Conservation (phyloP, 2,797 vertebrate genomes). For the Kryptolebias ocellatus region DNA sequence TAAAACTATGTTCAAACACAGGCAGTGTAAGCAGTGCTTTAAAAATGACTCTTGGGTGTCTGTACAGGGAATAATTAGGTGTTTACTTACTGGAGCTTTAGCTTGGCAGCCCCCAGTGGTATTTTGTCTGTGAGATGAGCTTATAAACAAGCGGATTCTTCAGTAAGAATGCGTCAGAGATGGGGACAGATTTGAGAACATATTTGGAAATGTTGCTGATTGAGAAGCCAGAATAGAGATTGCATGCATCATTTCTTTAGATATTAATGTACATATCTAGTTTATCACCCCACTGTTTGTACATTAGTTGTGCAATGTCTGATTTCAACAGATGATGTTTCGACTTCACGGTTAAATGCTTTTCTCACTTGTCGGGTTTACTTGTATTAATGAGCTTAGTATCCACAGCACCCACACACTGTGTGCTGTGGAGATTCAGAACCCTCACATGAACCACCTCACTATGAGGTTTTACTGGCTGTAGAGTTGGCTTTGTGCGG, state of each 20-base stretch:
- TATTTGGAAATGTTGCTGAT: slow-evolving; percentile 42
- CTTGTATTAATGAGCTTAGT: slow-evolving; percentile 66
- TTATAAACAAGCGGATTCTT: slow-evolving; percentile 50
- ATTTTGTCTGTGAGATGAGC: slow-evolving; percentile 44
- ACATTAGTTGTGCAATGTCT: slow-evolving; percentile 24
- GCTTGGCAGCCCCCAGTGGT: slow-evolving; percentile 53
- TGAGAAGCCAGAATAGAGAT: slow-evolving; percentile 51
- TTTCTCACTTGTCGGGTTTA: slow-evolving; percentile 57
- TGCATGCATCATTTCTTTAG: slow-evolving; percentile 55
- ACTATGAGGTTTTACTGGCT: slow-evolving; percentile 65
- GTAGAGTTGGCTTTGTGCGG: slow-evolving; percentile 52
- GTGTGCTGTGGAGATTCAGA: slow-evolving; percentile 51
- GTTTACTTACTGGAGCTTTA: slow-evolving; percentile 66
- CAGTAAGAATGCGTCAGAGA: slow-evolving; percentile 47
- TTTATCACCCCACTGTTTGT: slow-evolving; percentile 34
- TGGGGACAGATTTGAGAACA: slow-evolving; percentile 38
- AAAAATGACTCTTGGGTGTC: slow-evolving; percentile 49
- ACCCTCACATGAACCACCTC: slow-evolving; percentile 65
- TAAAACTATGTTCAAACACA: slow-evolving; percentile 18
- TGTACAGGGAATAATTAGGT: slow-evolving; percentile 69
- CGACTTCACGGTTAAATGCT: slow-evolving; percentile 50
- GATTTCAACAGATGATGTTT: slow-evolving; percentile 49
- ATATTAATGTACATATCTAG: slow-evolving; percentile 54
- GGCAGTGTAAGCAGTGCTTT: slow-evolving; percentile 34
- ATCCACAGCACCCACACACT: slow-evolving; percentile 63